Percentiles rank a stretch among this genome's conserved stretches.
These are phyloP conservation scores for Carcharodon carcharias DNA, from an alignment of 2,797 vertebrate genomes.

Conservation along the genomic window DNA sequence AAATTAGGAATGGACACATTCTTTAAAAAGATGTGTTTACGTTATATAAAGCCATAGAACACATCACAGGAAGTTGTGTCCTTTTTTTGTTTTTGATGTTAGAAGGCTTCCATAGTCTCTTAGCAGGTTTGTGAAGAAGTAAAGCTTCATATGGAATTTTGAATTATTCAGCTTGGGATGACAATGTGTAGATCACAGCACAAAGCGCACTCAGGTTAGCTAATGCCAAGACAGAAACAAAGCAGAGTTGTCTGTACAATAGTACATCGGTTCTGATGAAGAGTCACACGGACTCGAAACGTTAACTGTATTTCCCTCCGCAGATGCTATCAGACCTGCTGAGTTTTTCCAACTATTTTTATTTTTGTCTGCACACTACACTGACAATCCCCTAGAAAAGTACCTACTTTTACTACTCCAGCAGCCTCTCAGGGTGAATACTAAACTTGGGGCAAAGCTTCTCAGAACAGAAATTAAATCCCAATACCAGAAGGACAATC, in stretches of 20 bases:
- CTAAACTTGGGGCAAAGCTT: not conserved
- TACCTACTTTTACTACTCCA: not conserved
- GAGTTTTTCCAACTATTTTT: too few relatives aligned
- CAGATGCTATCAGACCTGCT: too few relatives aligned
- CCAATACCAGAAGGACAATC: not conserved
- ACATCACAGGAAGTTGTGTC: not conserved
- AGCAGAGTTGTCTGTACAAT: not conserved
- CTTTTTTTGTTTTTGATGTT: not conserved
- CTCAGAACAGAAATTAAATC: not conserved
- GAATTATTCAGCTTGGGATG: slow-evolving; percentile 1
- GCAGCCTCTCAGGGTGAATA: not conserved
- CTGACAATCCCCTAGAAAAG: not conserved
- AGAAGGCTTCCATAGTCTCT: not conserved
- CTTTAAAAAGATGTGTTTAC: not conserved
- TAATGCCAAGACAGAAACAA: not conserved
- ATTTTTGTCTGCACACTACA: too few relatives aligned
- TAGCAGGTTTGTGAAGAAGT: not conserved
- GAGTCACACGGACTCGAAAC: too few relatives aligned
- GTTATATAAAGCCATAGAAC: not conserved
- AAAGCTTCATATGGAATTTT: not conserved
- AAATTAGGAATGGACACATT: not conserved
- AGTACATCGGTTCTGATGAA: too few relatives aligned
- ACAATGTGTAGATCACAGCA: not conserved
- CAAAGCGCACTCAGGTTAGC: not conserved
- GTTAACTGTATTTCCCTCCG: too few relatives aligned